Percentiles rank a stretch among this genome's conserved stretches.
Conservation (phyloP, 2,113 vertebrate genomes). For the Rhinichthys klamathensis region DNA sequence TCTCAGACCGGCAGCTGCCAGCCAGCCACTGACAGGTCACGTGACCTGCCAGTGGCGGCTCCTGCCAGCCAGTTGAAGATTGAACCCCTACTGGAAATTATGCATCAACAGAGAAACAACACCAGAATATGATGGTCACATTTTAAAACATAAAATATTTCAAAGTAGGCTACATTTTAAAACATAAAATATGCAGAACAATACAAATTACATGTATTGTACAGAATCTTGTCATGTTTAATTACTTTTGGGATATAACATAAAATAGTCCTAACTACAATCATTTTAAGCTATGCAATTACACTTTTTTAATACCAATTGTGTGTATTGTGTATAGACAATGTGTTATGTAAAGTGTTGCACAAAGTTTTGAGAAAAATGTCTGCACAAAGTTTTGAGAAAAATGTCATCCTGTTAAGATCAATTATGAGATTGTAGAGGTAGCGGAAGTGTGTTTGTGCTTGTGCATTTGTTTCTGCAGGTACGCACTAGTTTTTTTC, state of each 20-base stretch:
- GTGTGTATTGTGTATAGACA: background rate
- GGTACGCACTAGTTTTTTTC: conserved; percentile 66
- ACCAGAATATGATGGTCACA: background rate
- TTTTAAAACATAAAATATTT: background rate
- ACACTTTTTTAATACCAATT: background rate
- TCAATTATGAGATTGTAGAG: background rate
- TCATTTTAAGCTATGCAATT: background rate
- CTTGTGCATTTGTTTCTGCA: background rate
- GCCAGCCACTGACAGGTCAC: too few relatives aligned
- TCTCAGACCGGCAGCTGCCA: too few relatives aligned
- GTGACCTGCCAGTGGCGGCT: too few relatives aligned
- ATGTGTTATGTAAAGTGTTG: background rate
- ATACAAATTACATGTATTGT: background rate
- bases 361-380: background rate
- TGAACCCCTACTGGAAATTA: too few relatives aligned
- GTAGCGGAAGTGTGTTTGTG: background rate
- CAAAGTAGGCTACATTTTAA: background rate
- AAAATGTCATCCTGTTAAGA: background rate
- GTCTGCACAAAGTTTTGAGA: background rate
- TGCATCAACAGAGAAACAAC: background rate
- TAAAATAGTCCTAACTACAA: background rate
- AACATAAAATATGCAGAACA: background rate
- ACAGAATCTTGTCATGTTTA: background rate
- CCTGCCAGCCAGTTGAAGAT: too few relatives aligned
- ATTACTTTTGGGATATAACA: background rate